Evolutionary conservation across 2,888 invertebrate genomes (phyloP).

Genomic region (Hydropsyche betteni): DNA sequence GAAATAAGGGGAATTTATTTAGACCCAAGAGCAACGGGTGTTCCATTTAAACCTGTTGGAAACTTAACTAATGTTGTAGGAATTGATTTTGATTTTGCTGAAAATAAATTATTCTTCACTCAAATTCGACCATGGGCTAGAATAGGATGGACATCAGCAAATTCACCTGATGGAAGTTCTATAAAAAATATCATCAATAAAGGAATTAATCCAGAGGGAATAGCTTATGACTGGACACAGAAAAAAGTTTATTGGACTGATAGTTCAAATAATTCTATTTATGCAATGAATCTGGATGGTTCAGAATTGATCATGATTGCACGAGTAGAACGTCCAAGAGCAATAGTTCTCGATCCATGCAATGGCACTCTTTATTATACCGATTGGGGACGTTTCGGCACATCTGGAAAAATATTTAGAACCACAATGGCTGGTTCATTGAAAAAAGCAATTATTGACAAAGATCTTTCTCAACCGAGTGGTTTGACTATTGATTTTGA

Average conservation of each 20-base stretch:
- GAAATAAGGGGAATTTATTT: conserved; percentile 92
- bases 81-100: conserved; percentile 92
- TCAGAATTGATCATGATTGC: conserved; percentile 90
- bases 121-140: conserved; percentile 92
- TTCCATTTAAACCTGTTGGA: conserved; percentile 85
- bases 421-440: conserved; percentile 97
- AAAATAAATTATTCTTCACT: conserved; percentile 89
- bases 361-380: conserved; percentile 95
- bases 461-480: conserved; percentile 92
- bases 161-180: conserved; percentile 70
- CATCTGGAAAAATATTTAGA: conserved; percentile 91
- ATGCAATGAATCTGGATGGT: conserved; percentile 93
- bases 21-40: conserved; percentile 80
- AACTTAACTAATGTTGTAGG: conserved; percentile 94
- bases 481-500: conserved; percentile 96
- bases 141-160: conserved; percentile 83
- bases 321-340: conserved; percentile 90
- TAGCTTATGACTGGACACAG: conserved; percentile 97
- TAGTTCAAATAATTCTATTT: conserved; percentile 92
- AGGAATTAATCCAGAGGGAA: conserved; percentile 91
- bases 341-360: conserved; percentile 97
- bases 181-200: conserved; percentile 76
- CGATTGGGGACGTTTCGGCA: conserved; percentile 94
- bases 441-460: conserved; percentile 86
- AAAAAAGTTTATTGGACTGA: conserved; percentile 99